These are phyloP conservation scores for Gymnocypris eckloni DNA, from an alignment of 2,797 vertebrate species.

Conservation along the genomic window DNA sequence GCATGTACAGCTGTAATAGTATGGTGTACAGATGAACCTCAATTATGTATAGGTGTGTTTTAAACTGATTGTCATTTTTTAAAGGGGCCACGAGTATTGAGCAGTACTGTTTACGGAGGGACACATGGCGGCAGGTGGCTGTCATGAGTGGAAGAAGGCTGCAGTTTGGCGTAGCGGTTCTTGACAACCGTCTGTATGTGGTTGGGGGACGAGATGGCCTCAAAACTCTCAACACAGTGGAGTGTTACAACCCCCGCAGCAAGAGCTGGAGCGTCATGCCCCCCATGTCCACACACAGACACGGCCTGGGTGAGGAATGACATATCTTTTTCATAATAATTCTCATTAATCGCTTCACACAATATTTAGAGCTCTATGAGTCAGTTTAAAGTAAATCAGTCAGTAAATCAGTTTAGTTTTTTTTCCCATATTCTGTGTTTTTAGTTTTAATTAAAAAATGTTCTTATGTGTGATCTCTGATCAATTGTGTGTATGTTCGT, in stretches of 20 bases:
- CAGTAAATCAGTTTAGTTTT: neutral
- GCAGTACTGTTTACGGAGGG: conserved; percentile 93
- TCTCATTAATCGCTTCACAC: neutral
- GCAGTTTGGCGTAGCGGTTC: conserved; percentile 94
- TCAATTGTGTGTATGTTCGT: conserved; percentile 13
- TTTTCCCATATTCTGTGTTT: neutral
- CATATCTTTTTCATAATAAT: neutral
- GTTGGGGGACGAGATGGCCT: conserved; percentile 96
- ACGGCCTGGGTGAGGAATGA: conserved; percentile 87
- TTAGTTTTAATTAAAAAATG: neutral
- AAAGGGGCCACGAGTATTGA: conserved; percentile 97
- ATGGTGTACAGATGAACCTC: neutral
- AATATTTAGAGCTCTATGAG: neutral
- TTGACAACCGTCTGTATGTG: conserved; percentile 93
- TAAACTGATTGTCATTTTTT: conserved; percentile 22
- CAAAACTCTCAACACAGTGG: conserved; percentile 96
- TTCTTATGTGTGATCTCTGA: neutral
- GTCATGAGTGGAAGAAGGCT: conserved; percentile 95
- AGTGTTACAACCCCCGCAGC: conserved; percentile 95
- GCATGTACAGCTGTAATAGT: neutral
- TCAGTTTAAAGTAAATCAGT: too few relatives aligned
- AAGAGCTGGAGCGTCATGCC: conserved; percentile 98
- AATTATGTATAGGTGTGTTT: neutral
- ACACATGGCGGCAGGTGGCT: conserved; percentile 93
- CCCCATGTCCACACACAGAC: conserved; percentile 96